Evolutionary conservation across 2,113 vertebrate genomes (phyloP), one percentile per base, ranked within the genome.

Genomic region (Natator depressus): DNA sequence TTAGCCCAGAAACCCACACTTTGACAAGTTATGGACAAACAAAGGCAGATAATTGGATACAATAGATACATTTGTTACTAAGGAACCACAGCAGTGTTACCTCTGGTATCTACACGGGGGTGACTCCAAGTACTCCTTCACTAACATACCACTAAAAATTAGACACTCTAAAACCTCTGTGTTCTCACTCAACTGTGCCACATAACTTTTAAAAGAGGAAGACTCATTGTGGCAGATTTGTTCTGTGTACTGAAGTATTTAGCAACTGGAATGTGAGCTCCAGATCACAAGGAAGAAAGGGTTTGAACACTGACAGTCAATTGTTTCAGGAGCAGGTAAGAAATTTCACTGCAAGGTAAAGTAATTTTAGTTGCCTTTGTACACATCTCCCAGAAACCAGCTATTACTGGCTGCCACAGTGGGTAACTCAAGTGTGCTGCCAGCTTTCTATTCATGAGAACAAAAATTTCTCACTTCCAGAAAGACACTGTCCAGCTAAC

Each of bases 61-160:
- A 50, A 19, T 10, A 65, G n/a, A 11, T 1, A 9, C 84, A 4
- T 5, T 49, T 16, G 82, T 86, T 38, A 6, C 38, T 46, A 38
- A 76, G 47, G 10, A 0, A 1, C 35, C 16, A 0, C 62, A 50
- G 55, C 62, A 42, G 54, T 22, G 72, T 27, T 35, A 12, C 24
- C 65, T 1, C 0, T 3, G n/a, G 24, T 19, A 57, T 49, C 38
- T 17, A 24, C 17, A 29, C 35, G 1, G 8, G 20, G 8, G 35
- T 57, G 79, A 14, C 0, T 1, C 1, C 12, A 1, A 10, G 10
- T 65, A 19, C 86, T 29, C 0, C 0, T 0, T 35, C 13, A 78
- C 38, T 46, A 78, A 24, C 75, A 29, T 14, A 25, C 42, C 12
- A 78, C 5, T 27, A 25, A 78, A 22, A 38, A 10, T 9, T 20